phyloP scores from a whole-genome alignment of 2,113 vertebrate species.

The Tachycineta bicolor region DNA sequence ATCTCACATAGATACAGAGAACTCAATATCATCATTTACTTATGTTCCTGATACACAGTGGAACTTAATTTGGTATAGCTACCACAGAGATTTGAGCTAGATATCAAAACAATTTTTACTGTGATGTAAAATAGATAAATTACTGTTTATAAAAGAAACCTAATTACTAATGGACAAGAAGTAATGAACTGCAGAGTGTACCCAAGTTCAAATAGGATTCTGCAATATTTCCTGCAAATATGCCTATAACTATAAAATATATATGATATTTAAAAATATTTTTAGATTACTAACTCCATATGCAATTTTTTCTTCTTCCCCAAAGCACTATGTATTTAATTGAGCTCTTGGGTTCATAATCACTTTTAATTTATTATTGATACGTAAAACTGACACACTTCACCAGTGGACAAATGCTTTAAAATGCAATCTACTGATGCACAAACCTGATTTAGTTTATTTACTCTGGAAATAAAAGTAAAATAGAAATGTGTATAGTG shows the following conservation, averaged over 20 bases:
- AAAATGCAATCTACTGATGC: slow-evolving; percentile 44
- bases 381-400: slow-evolving; percentile 29
- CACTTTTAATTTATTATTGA: slow-evolving; percentile 64
- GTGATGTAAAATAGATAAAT: slow-evolving; percentile 45
- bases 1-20: not conserved
- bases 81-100: slow-evolving; percentile 33
- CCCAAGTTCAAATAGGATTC: slow-evolving; percentile 27
- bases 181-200: slow-evolving; percentile 18
- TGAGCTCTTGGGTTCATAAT: slow-evolving; percentile 56
- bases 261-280: slow-evolving; percentile 57
- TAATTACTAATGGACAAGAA: slow-evolving; percentile 54
- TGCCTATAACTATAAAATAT: slow-evolving; percentile 52
- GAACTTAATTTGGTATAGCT: slow-evolving; percentile 36
- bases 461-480: not conserved
- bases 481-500: not conserved
- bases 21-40: slow-evolving; percentile 22
- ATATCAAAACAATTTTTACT: slow-evolving; percentile 56
- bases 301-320: slow-evolving; percentile 41
- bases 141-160: slow-evolving; percentile 56
- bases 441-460: slow-evolving; percentile 6
- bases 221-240: slow-evolving; percentile 39
- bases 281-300: slow-evolving; percentile 46
- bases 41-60: not conserved
- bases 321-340: slow-evolving; percentile 57
- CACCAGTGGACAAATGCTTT: slow-evolving; percentile 35